Conservation (phyloP, 30 jellyfish, hydroid and myxozoan genomes). For the Turritopsis dohrnii region DNA sequence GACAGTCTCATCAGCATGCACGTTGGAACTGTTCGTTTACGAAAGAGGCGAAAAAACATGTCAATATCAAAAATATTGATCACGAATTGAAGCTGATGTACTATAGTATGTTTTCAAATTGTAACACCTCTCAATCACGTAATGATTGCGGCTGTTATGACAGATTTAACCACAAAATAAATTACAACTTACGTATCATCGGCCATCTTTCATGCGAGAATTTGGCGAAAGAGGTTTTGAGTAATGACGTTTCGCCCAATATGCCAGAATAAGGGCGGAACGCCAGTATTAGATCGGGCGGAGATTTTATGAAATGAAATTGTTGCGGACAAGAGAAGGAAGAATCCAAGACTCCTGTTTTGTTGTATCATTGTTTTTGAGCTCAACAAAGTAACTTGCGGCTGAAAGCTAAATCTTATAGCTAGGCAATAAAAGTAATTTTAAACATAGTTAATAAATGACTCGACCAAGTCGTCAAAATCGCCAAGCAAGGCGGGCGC, state of each 20-base stretch:
- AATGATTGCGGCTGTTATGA: neutral
- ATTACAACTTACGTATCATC: neutral
- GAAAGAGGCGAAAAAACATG: neutral
- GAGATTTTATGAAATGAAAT: neutral
- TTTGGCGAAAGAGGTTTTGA: neutral
- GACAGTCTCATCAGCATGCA: neutral
- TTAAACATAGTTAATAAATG: too few species aligned
- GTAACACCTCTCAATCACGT: neutral
- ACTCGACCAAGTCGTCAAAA: too few species aligned
- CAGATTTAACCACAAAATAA: neutral
- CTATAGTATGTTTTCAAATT: neutral
- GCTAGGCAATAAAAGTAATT: too few species aligned
- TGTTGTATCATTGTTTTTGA: too few species aligned
- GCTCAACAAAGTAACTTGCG: too few species aligned
- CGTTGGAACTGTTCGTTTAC: neutral
- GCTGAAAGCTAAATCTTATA: too few species aligned
- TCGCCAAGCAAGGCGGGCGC: too few species aligned
- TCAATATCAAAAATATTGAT: neutral
- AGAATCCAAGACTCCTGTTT: too few species aligned
- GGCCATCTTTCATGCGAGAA: neutral
- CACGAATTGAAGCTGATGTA: neutral
- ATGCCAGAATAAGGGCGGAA: neutral
- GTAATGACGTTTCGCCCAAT: neutral
- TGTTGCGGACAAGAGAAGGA: too few species aligned
- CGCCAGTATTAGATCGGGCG: neutral